Base-by-base conservation (phyloP, 92 coral and sea anemone species). In the Desmophyllum pertusum region DNA sequence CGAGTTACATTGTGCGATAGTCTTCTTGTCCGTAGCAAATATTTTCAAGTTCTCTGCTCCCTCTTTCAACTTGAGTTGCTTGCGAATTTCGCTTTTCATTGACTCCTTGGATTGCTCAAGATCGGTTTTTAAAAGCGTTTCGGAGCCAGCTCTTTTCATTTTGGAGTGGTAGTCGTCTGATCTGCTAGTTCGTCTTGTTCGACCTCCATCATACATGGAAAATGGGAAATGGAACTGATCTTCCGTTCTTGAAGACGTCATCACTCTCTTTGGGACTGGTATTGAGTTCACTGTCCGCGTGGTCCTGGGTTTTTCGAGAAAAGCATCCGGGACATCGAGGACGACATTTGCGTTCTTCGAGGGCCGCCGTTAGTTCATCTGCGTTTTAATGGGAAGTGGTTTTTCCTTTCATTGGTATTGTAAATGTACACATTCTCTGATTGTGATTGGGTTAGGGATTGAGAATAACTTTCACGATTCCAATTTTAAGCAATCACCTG, bases 1-100 rank as follows among this genome's bases (percentile, higher is more conserved):
- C 59, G 93, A 74, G 84, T 97, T 91, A 93, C 99, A 97, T 70
- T 97, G 94, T 52, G 98, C 91, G 73, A 97, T 77, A 29, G 98
- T 89, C 73, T 92, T 94, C 91, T 92, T 97, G 83, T 97, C 99
- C 5, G 99, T 94, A 42, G 99, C 93, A 0, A 93, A 98, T 81
- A 92, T 97, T 80, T 97, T 97, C 43, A 97, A 79, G 46, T 97
- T 97, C 78, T 97, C 99, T n/a, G 99, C 99, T 4, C 99, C 99
- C 73, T 97, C 99, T 81, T 97, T 97, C 27, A 97, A 82, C 78
- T 97, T 97, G 9, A 97, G 88, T 71, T 97, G 99, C 81, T 93
- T 93, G 85, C 99, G 92, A 67, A 97, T 97, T 86, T 97, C 99
- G 31, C 88, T 72, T 89, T 97, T 97, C 37, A 97, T 81, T 38